Conservation (phyloP, 1,140 invertebrate species). For the Drosophila baimaii region DNA sequence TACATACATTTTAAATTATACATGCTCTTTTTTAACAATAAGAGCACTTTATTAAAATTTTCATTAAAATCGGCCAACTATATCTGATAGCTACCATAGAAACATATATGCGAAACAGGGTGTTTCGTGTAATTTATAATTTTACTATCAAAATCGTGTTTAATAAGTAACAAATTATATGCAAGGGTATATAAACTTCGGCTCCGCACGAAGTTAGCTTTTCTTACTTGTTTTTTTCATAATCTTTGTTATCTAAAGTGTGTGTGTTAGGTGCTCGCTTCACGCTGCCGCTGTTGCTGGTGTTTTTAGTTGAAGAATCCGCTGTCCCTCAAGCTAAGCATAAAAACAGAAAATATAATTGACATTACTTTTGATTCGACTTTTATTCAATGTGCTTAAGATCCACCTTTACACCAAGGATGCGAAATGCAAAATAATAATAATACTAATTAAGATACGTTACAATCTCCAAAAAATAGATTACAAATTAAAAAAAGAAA, state of each 20-base stretch:
- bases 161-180: too few species aligned
- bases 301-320: constrained; percentile 52
- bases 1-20: too few species aligned
- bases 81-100: too few species aligned
- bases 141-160: too few species aligned
- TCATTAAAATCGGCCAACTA: too few species aligned
- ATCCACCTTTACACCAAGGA: constrained; percentile 50
- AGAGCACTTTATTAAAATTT: too few species aligned
- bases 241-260: constrained; percentile 53
- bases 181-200: too few species aligned
- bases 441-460: constrained; percentile 43
- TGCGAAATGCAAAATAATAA: constrained; percentile 54
- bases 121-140: too few species aligned
- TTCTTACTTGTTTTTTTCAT: too few species aligned
- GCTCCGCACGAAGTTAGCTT: too few species aligned
- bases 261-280: not conserved
- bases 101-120: too few species aligned
- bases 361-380: constrained; percentile 12
- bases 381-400: constrained; percentile 70
- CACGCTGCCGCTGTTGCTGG: not conserved
- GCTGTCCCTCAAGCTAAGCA: constrained; percentile 61
- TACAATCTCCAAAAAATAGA: constrained; percentile 33
- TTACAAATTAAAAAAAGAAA: constrained; percentile 45
- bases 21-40: too few species aligned
- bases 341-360: not conserved